phyloP scores from a whole-genome alignment of 2,113 vertebrate species.

The Petroica traversi region DNA sequence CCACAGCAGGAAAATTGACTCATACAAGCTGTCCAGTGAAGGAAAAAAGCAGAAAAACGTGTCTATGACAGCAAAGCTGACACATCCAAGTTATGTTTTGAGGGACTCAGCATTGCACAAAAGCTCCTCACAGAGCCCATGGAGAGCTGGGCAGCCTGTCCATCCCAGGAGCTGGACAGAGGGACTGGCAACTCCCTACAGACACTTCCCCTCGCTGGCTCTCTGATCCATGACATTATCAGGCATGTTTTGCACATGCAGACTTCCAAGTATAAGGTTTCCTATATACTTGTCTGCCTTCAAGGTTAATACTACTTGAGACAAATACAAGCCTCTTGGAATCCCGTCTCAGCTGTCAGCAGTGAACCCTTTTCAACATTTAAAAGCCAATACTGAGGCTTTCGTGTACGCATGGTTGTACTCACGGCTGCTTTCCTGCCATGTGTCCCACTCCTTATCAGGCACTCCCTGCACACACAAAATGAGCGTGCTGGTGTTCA shows the following conservation, averaged over 20 bases:
- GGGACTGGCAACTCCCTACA: background rate
- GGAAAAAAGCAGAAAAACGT: accelerated
- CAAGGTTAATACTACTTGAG: background rate
- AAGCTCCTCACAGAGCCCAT: background rate
- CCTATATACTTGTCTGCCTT: conserved; percentile 22
- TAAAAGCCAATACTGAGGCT: background rate
- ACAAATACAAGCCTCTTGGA: background rate
- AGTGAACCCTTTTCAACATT: background rate
- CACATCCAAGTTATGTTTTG: accelerated
- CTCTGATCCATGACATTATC: background rate
- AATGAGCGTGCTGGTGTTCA: background rate
- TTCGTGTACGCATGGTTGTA: background rate
- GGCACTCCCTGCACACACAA: background rate
- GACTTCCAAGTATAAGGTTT: conserved; percentile 3
- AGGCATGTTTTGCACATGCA: background rate
- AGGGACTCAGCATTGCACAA: background rate
- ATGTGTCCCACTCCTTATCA: background rate
- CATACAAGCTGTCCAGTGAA: background rate
- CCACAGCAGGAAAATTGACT: background rate
- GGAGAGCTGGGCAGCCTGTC: accelerated
- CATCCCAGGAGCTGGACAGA: accelerated
- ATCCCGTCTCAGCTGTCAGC: background rate
- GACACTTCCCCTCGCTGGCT: background rate
- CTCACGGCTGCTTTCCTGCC: background rate
- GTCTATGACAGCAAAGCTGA: background rate